phyloP scores from a whole-genome alignment of 2,888 invertebrate species.

The Drosophila subquinaria region DNA sequence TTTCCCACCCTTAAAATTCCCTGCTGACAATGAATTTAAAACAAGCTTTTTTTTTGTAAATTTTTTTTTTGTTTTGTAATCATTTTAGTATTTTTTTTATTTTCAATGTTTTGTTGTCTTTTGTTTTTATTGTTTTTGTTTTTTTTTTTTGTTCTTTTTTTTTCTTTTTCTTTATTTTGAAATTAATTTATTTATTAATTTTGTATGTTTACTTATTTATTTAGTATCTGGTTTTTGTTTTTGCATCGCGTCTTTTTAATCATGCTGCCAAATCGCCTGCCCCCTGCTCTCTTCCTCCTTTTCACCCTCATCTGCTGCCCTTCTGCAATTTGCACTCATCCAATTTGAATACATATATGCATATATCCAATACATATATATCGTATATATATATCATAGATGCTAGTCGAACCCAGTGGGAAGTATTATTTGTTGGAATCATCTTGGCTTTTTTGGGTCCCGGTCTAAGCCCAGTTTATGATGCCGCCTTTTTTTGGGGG shows the following conservation, averaged over 20 bases:
- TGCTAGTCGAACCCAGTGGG: conserved; percentile 39
- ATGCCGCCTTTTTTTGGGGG: conserved; percentile 27
- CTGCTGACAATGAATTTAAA: too few relatives aligned
- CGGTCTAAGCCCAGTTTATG: conserved; percentile 20
- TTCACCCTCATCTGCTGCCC: not conserved
- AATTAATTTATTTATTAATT: conserved; percentile 76
- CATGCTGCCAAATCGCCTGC: conserved; percentile 22
- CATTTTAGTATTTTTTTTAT: conserved; percentile 79
- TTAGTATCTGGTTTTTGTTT: conserved; percentile 66
- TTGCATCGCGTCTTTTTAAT: conserved; percentile 17
- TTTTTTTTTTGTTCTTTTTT: conserved; percentile 44
- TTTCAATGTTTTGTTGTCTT: conserved; percentile 61
- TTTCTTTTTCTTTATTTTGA: conserved; percentile 41
- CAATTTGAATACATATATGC: conserved; percentile 29
- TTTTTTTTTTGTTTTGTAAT: conserved; percentile 70
- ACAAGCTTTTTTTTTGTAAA: conserved; percentile 46
- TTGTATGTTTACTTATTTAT: conserved; percentile 68
- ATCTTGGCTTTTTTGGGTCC: conserved; percentile 36
- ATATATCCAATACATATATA: conserved; percentile 16
- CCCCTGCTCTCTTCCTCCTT: not conserved
- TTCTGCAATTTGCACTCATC: conserved; percentile 13
- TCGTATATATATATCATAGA: conserved; percentile 34
- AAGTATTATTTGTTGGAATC: conserved; percentile 27
- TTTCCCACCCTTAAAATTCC: too few relatives aligned
- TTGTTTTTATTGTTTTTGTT: conserved; percentile 57